Evolutionary conservation across 1,140 invertebrate genomes (phyloP).

Genomic region (Varroa destructor): DNA sequence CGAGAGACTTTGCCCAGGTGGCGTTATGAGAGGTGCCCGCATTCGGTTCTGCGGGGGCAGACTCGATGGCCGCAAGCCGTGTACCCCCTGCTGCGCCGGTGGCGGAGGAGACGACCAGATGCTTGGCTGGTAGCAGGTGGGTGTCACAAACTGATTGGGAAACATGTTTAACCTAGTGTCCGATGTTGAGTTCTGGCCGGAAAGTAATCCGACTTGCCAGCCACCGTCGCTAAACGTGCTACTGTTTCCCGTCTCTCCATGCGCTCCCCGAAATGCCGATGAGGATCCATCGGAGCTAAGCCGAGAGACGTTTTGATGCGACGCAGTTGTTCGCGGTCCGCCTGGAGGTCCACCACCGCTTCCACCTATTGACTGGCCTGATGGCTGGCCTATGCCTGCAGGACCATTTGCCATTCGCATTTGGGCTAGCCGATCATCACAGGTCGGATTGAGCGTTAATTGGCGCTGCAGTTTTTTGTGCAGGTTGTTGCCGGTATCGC

Average conservation of each 20-base stretch:
- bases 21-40: slow-evolving; percentile 29
- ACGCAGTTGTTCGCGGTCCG: slow-evolving; percentile 28
- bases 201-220: slow-evolving; percentile 32
- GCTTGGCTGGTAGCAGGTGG: slow-evolving; percentile 20
- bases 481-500: slow-evolving; percentile 46
- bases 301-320: slow-evolving; percentile 32
- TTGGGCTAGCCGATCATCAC: slow-evolving; percentile 55
- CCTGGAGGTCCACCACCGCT: background rate
- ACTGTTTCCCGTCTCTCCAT: slow-evolving; percentile 30
- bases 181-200: slow-evolving; percentile 42
- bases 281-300: background rate
- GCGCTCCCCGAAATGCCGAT: slow-evolving; percentile 32
- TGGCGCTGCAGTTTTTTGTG: slow-evolving; percentile 66
- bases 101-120: slow-evolving; percentile 1
- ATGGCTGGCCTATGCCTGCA: slow-evolving; percentile 25
- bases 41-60: slow-evolving; percentile 34
- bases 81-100: slow-evolving; percentile 32
- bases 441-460: slow-evolving; percentile 60
- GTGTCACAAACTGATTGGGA: slow-evolving; percentile 29
- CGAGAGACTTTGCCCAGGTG: slow-evolving; percentile 35
- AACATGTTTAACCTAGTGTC: slow-evolving; percentile 40
- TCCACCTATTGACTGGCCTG: slow-evolving; percentile 24
- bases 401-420: slow-evolving; percentile 26
- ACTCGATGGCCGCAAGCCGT: slow-evolving; percentile 35
- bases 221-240: background rate